Conservation (phyloP, 2,113 vertebrate genomes). For the Paramisgurnus dabryanus region DNA sequence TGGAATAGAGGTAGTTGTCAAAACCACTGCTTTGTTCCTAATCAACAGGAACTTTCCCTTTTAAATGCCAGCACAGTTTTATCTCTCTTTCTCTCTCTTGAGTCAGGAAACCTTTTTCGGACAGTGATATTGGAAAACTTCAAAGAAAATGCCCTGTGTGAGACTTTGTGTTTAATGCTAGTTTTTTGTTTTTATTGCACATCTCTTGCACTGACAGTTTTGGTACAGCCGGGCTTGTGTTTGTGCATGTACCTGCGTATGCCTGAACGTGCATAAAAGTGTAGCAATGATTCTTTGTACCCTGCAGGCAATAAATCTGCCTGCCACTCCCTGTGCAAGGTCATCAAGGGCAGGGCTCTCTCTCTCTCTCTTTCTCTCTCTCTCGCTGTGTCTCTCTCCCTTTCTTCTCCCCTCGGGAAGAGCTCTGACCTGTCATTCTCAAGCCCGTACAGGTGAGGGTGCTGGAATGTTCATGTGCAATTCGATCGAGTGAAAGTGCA, state of each 20-base stretch:
- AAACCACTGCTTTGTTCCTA: slow-evolving; percentile 24
- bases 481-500: not conserved
- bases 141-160: slow-evolving; percentile 3
- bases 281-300: slow-evolving; percentile 45
- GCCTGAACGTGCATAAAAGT: not conserved
- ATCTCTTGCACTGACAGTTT: too few species aligned
- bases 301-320: slow-evolving; percentile 48
- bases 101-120: slow-evolving; percentile 2
- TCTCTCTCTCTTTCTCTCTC: slow-evolving; percentile 13
- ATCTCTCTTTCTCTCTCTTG: slow-evolving; percentile 30
- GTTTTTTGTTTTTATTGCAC: not conserved
- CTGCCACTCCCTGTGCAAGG: slow-evolving; percentile 37
- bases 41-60: not conserved
- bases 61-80: not conserved
- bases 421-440: slow-evolving; percentile 28
- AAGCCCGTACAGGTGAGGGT: slow-evolving; percentile 18
- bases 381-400: not conserved
- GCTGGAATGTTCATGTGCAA: slow-evolving; percentile 1
- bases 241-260: slow-evolving; percentile 20
- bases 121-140: slow-evolving; percentile 5
- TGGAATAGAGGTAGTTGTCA: not conserved
- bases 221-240: not conserved
- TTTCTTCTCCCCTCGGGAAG: not conserved
- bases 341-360: slow-evolving; percentile 31
- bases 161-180: not conserved